These are phyloP conservation scores for Tribolium madens DNA, from an alignment of 1,140 invertebrate genomes.

Conservation along the genomic window DNA sequence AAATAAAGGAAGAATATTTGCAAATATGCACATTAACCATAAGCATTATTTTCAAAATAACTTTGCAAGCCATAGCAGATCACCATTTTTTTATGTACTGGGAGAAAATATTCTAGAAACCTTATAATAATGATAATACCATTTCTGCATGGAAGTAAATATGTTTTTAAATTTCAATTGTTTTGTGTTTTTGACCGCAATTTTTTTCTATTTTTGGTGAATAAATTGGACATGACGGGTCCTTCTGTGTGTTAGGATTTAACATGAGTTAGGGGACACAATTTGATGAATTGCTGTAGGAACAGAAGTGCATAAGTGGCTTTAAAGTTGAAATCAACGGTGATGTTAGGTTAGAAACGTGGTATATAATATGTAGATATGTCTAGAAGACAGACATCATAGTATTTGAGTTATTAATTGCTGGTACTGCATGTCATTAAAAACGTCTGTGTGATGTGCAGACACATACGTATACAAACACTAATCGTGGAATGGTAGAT, in stretches of 20 bases:
- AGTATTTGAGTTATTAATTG: slow-evolving; percentile 15
- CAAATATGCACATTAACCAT: no score
- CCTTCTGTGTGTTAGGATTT: slow-evolving; percentile 21
- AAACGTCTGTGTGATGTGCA: slow-evolving; percentile 13
- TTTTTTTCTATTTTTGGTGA: not conserved
- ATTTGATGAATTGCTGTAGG: slow-evolving; percentile 21
- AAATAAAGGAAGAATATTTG: no score
- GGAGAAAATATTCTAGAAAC: no score
- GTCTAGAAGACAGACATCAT: not conserved
- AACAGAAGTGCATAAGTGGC: not conserved
- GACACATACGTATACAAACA: slow-evolving; percentile 6
- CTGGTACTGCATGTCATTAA: slow-evolving; percentile 4
- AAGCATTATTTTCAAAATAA: no score
- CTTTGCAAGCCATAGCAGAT: no score
- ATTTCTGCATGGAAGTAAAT: no score
- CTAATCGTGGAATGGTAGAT: slow-evolving; percentile 13
- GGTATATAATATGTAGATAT: slow-evolving; percentile 3
- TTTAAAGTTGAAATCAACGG: not conserved
- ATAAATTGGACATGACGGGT: slow-evolving; percentile 28
- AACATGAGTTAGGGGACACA: slow-evolving; percentile 20
- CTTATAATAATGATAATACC: no score
- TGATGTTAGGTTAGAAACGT: slow-evolving; percentile 3
- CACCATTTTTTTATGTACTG: no score
- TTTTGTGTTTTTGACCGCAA: not conserved
- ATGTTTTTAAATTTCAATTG: no score